A percentile compares a stretch with the other conserved stretches of the same genome.
Evolutionary conservation across 1,140 invertebrate species (phyloP).

Genomic region (Panulirus ornatus): DNA sequence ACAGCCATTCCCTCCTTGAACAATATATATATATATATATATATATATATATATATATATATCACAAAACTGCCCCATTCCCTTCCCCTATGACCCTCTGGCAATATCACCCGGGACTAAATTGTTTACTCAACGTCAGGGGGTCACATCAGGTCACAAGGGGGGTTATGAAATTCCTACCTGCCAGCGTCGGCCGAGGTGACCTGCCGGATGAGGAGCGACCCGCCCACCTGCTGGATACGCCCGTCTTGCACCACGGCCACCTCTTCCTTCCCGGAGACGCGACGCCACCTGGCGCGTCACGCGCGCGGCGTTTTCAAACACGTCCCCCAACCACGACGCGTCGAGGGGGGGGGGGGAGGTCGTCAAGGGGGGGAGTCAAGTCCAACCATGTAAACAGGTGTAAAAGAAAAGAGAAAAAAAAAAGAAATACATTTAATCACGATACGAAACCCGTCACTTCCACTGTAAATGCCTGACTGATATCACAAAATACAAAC

Average conservation of each 20-base stretch:
- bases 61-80: neutral
- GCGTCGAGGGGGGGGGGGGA: no score
- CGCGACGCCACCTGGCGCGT: conserved; percentile 41
- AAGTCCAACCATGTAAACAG: no score
- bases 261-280: conserved; percentile 60
- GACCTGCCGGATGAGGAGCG: conserved; percentile 70
- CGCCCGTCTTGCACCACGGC: conserved; percentile 71
- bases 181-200: conserved; percentile 54
- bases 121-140: conserved; percentile 1
- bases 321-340: no score
- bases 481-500: no score
- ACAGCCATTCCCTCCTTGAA: neutral
- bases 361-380: no score
- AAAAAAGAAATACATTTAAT: no score
- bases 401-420: no score
- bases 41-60: neutral
- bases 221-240: conserved; percentile 75
- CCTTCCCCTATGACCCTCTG: neutral
- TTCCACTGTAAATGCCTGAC: no score
- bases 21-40: neutral
- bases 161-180: conserved; percentile 37
- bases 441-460: no score
- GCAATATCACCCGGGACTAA: conserved; percentile 15
- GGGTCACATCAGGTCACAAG: neutral
- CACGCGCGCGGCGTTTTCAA: no score